Conservation (phyloP, 2,888 invertebrate genomes). For the Quadroppia sp. region DNA sequence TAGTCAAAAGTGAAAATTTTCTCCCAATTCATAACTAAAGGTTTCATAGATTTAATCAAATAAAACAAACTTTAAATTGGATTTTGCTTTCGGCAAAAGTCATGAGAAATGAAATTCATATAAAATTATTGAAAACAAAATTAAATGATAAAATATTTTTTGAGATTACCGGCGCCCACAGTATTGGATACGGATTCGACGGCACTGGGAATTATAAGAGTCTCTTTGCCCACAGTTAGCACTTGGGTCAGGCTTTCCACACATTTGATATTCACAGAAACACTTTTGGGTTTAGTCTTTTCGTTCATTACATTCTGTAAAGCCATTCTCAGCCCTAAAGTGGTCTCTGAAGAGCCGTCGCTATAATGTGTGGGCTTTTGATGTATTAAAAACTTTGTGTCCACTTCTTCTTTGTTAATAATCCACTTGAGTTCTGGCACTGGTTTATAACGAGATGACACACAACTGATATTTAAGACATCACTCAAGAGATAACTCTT, state of each 20-base stretch:
- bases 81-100: neutral
- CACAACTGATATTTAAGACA: conserved; percentile 10
- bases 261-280: neutral
- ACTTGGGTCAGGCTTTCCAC: conserved; percentile 25
- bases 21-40: too few relatives aligned
- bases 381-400: conserved; percentile 16
- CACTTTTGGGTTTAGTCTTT: neutral
- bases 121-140: neutral
- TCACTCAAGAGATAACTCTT: conserved; percentile 1
- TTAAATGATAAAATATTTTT: neutral
- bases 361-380: neutral
- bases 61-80: too few relatives aligned
- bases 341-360: neutral
- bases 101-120: neutral
- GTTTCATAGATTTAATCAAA: too few relatives aligned
- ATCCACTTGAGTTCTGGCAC: conserved; percentile 40
- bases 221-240: neutral
- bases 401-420: conserved; percentile 6
- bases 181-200: conserved; percentile 7
- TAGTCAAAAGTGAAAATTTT: too few relatives aligned
- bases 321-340: neutral
- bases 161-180: neutral
- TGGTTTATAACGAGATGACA: conserved; percentile 39
- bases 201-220: neutral
- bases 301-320: neutral